These are phyloP conservation scores for Pseudorasbora parva DNA, from an alignment of 2,113 vertebrate species.

Conservation along the genomic window DNA sequence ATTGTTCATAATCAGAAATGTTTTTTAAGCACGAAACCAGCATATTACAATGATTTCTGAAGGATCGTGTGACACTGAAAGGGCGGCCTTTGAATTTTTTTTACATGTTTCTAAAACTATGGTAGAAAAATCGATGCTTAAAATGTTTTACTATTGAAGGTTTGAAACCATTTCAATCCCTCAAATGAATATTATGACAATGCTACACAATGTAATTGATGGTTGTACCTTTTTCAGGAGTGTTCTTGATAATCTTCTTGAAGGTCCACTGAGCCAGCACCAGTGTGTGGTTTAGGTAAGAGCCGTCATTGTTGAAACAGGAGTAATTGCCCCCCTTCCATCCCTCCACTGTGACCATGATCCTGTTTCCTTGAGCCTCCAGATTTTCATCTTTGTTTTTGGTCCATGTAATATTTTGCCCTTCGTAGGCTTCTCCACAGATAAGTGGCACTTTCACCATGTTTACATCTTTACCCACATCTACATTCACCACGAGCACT, in stretches of 20 bases:
- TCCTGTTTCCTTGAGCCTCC: slow-evolving; percentile 41
- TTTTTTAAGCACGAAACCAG: not conserved
- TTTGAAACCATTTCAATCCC: not conserved
- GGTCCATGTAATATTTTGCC: slow-evolving; percentile 49
- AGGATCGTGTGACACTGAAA: not conserved
- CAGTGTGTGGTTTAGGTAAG: slow-evolving; percentile 58
- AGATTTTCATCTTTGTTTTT: slow-evolving; percentile 32
- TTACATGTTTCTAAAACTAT: not conserved
- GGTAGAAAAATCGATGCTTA: not conserved
- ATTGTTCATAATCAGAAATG: not conserved
- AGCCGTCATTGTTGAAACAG: slow-evolving; percentile 44
- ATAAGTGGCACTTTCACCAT: slow-evolving; percentile 47
- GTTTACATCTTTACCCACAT: slow-evolving; percentile 24
- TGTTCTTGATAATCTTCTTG: slow-evolving; percentile 54
- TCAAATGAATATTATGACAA: not conserved
- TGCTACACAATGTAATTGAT: not conserved
- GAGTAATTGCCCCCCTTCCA: slow-evolving; percentile 56
- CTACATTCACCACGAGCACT: slow-evolving; percentile 54
- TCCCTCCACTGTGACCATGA: slow-evolving; percentile 53
- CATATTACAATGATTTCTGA: not conserved
- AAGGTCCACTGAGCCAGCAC: slow-evolving; percentile 53
- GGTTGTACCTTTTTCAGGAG: slow-evolving; percentile 51
- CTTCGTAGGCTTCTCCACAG: slow-evolving; percentile 49
- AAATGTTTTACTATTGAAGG: not conserved
- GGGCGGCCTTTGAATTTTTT: too few relatives aligned